phyloP scores from a whole-genome alignment of 92 coral and sea anemone species.

The Epizoanthus ramosus region DNA sequence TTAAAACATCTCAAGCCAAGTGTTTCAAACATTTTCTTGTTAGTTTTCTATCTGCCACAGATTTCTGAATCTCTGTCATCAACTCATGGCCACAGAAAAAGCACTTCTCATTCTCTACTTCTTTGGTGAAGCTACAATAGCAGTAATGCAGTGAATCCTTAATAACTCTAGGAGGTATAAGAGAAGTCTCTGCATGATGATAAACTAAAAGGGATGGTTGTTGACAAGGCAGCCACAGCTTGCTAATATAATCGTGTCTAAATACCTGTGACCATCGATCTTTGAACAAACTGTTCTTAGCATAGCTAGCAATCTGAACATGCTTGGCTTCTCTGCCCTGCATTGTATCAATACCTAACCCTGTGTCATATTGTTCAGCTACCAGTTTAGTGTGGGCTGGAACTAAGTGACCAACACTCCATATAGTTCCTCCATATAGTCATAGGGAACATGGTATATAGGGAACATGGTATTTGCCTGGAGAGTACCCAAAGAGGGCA shows the following conservation, averaged over 20 bases:
- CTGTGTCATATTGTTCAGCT: conserved; percentile 51
- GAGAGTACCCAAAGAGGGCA: background rate
- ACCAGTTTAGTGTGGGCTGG: conserved; percentile 52
- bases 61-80: conserved; percentile 43
- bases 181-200: conserved; percentile 41
- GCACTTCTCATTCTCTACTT: conserved; percentile 39
- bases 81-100: conserved; percentile 46
- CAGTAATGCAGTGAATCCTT: conserved; percentile 35
- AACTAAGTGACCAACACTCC: conserved; percentile 66
- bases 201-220: conserved; percentile 46
- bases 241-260: conserved; percentile 47
- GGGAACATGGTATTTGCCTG: background rate
- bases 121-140: conserved; percentile 49
- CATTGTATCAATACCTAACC: conserved; percentile 64
- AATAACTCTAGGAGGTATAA: conserved; percentile 41
- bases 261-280: conserved; percentile 56
- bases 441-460: too few species aligned
- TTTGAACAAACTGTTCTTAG: conserved; percentile 38
- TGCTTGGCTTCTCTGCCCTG: conserved; percentile 68
- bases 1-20: background rate
- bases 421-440: too few species aligned
- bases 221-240: conserved; percentile 46
- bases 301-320: conserved; percentile 60
- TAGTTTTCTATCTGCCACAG: conserved; percentile 37
- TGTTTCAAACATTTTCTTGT: conserved; percentile 38